Evolutionary conservation across 2,797 vertebrate genomes (phyloP).

Genomic region (Esox lucius): DNA sequence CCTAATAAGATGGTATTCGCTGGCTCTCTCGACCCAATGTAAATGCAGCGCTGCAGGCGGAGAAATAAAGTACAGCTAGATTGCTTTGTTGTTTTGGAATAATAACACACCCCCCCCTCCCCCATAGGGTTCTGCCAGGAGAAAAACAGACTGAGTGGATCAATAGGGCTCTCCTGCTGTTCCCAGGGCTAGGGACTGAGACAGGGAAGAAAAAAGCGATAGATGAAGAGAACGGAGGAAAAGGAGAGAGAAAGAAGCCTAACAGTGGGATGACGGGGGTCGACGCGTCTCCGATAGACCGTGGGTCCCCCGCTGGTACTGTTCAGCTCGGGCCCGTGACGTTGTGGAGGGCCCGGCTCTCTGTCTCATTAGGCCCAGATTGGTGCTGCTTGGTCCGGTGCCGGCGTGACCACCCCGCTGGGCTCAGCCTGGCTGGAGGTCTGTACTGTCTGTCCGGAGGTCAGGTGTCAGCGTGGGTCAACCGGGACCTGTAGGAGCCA

Average conservation of each 20-base stretch:
- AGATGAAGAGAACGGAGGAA: conserved; percentile 39
- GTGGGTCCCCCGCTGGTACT: conserved; percentile 40
- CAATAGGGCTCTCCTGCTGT: conserved; percentile 57
- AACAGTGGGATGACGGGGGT: conserved; percentile 45
- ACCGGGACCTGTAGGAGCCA: background rate
- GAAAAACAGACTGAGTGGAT: conserved; percentile 46
- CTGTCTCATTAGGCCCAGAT: conserved; percentile 16
- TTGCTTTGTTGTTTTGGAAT: conserved; percentile 30
- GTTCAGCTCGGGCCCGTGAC: conserved; percentile 1
- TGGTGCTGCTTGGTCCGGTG: conserved; percentile 16
- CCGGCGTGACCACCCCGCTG: conserved; percentile 2
- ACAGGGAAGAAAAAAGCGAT: conserved; percentile 37
- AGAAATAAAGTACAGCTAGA: conserved; percentile 4
- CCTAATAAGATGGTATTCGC: no score
- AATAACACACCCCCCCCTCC: conserved; percentile 34
- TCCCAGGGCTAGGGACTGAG: conserved; percentile 39
- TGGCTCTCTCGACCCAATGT: background rate
- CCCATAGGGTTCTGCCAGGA: conserved; percentile 20
- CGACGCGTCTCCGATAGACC: background rate
- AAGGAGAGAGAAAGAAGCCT: conserved; percentile 21
- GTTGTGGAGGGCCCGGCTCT: conserved; percentile 19
- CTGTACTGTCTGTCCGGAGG: background rate
- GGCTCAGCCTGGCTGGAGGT: conserved; percentile 10
- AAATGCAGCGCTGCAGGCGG: conserved; percentile 7
- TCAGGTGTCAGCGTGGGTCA: background rate